phyloP scores from a whole-genome alignment of 1,140 invertebrate species.

The Heliothis subflexa region DNA sequence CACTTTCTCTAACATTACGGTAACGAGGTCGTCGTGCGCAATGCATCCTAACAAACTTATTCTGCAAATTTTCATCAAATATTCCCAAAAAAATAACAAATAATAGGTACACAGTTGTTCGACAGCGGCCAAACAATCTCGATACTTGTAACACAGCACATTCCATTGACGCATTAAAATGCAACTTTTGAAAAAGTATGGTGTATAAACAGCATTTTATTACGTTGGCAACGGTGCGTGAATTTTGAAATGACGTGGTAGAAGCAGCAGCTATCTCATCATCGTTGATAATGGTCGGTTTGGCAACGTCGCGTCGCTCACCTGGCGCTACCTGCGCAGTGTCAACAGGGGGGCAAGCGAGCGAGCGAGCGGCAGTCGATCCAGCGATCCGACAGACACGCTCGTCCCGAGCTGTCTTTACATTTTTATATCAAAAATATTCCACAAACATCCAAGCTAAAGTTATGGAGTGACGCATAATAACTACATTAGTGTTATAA shows the following conservation, averaged over 20 bases:
- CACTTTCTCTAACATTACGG: conserved; percentile 61
- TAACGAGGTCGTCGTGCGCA: conserved; percentile 60
- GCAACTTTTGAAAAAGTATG: conserved; percentile 48
- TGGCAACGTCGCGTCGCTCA: conserved; percentile 83
- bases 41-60: conserved; percentile 52
- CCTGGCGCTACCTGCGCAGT: conserved; percentile 84
- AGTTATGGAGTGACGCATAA: conserved; percentile 44
- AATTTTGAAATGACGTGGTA: conserved; percentile 66
- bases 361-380: conserved; percentile 73
- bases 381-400: conserved; percentile 70
- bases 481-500: conserved; percentile 47
- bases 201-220: conserved; percentile 58
- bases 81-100: conserved; percentile 43
- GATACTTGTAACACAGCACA: conserved; percentile 41
- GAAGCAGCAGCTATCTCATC: conserved; percentile 78
- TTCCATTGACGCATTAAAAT: conserved; percentile 57
- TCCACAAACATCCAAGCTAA: conserved; percentile 53
- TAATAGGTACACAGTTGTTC: background rate
- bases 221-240: conserved; percentile 66
- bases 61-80: conserved; percentile 1
- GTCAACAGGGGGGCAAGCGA: conserved; percentile 80
- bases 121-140: conserved; percentile 38
- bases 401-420: conserved; percentile 64
- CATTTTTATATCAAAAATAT: conserved; percentile 58
- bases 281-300: conserved; percentile 83